These are phyloP conservation scores for Sisyra terminalis DNA, from an alignment of 2,888 invertebrate genomes.

Conservation along the genomic window DNA sequence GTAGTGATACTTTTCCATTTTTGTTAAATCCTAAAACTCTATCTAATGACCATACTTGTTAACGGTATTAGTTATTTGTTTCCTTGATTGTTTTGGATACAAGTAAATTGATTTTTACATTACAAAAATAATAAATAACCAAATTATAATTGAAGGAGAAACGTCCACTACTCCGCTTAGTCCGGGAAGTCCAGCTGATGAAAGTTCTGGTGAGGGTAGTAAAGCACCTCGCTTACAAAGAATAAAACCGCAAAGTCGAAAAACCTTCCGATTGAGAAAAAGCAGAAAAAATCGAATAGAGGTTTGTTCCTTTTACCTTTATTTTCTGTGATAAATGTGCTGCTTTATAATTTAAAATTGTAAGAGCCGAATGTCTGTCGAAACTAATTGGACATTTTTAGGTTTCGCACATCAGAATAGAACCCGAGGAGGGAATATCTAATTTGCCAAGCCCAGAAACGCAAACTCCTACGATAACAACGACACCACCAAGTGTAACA, in stretches of 20 bases:
- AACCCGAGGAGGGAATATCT: slow-evolving; percentile 21
- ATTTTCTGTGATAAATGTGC: background rate
- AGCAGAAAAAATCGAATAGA: slow-evolving; percentile 56
- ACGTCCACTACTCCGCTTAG: slow-evolving; percentile 59
- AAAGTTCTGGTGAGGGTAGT: slow-evolving; percentile 43
- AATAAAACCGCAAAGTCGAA: slow-evolving; percentile 84
- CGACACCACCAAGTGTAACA: slow-evolving; percentile 11
- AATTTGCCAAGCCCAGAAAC: slow-evolving; percentile 18
- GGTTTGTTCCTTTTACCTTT: slow-evolving; percentile 26
- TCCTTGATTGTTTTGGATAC: background rate
- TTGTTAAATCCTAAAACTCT: no score
- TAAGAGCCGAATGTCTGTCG: background rate
- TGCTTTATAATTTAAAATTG: background rate
- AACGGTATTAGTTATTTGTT: no score
- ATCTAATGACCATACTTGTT: no score
- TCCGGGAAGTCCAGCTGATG: slow-evolving; percentile 52
- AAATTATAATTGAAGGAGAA: slow-evolving; percentile 38
- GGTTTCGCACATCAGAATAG: slow-evolving; percentile 32
- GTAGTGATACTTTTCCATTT: no score
- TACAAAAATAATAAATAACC: background rate
- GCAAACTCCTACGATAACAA: slow-evolving; percentile 13
- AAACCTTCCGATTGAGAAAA: slow-evolving; percentile 77
- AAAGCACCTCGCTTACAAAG: slow-evolving; percentile 64
- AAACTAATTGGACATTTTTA: slow-evolving; percentile 14
- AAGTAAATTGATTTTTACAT: background rate